Evolutionary conservation across 92 coral and sea anemone genomes (phyloP).

Genomic region (Virgularia gustaviana): DNA sequence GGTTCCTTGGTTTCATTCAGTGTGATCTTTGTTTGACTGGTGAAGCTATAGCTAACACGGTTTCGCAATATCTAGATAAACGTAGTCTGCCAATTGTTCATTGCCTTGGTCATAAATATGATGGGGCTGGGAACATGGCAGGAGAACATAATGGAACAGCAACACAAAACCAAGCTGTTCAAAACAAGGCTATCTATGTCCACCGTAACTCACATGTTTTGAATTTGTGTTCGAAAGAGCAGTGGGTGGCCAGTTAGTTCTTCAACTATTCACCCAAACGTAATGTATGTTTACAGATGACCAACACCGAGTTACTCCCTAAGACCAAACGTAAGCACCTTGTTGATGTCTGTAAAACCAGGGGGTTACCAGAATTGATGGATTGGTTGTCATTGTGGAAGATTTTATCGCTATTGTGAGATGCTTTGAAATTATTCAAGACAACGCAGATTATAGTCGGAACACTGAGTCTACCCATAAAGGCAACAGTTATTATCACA

Average conservation of each 20-base stretch:
- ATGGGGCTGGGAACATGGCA: not conserved
- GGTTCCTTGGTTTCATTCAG: not conserved
- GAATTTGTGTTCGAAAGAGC: constrained; percentile 34
- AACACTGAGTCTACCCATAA: constrained; percentile 8
- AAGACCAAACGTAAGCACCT: constrained; percentile 43
- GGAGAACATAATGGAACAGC: not conserved
- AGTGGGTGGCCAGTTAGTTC: constrained; percentile 46
- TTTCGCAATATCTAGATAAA: constrained; percentile 29
- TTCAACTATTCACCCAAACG: constrained; percentile 58
- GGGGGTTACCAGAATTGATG: constrained; percentile 57
- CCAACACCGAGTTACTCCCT: constrained; percentile 43
- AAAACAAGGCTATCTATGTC: constrained; percentile 13
- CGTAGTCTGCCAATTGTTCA: not conserved
- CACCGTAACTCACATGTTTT: constrained; percentile 47
- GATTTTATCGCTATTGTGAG: constrained; percentile 36
- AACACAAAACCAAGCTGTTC: not conserved
- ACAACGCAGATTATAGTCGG: constrained; percentile 13
- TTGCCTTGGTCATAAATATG: not conserved
- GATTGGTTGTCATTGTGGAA: constrained; percentile 51
- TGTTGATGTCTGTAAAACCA: constrained; percentile 46
- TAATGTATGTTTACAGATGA: constrained; percentile 33
- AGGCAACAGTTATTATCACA: not conserved
- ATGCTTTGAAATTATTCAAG: constrained; percentile 9
- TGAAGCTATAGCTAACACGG: constrained; percentile 48
- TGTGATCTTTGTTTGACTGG: not conserved